Percentiles rank a stretch among this genome's conserved stretches.
phyloP scores from a whole-genome alignment of 2,888 invertebrate species.

The Hirtodrosophila alboralis region DNA sequence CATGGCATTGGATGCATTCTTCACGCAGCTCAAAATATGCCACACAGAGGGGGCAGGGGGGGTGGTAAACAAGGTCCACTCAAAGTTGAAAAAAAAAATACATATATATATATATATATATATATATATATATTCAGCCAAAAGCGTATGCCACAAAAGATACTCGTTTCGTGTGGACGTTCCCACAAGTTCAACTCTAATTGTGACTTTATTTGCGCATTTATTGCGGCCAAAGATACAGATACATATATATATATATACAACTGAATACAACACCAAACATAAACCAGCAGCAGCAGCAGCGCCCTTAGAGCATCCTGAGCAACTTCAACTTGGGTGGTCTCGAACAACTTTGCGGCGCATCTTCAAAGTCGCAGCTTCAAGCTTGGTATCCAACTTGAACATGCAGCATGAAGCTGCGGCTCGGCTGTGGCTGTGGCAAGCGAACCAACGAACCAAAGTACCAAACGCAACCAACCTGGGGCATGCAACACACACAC shows the following conservation, averaged over 20 bases:
- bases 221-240: slow-evolving; percentile 64
- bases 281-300: slow-evolving; percentile 15
- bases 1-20: slow-evolving; percentile 60
- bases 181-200: slow-evolving; percentile 81
- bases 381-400: slow-evolving; percentile 74
- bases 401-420: slow-evolving; percentile 68
- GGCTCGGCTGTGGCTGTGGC: neutral
- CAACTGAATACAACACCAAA: neutral
- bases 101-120: no score
- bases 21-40: slow-evolving; percentile 75
- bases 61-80: slow-evolving; percentile 16
- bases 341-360: slow-evolving; percentile 83
- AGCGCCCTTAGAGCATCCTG: slow-evolving; percentile 61
- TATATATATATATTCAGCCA: slow-evolving; percentile 68
- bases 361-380: slow-evolving; percentile 79
- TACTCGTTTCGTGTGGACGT: slow-evolving; percentile 48
- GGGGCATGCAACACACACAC: slow-evolving; percentile 49
- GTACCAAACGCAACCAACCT: slow-evolving; percentile 47
- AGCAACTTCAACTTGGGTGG: slow-evolving; percentile 81
- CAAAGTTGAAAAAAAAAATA: slow-evolving; percentile 39
- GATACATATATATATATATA: slow-evolving; percentile 44
- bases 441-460: slow-evolving; percentile 54
- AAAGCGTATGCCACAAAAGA: slow-evolving; percentile 53
- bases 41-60: slow-evolving; percentile 7
- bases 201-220: slow-evolving; percentile 82